A percentile compares a stretch with the other conserved stretches of the same genome.
Conservation (phyloP, 2,113 vertebrate species). For the Bos indicus region DNA sequence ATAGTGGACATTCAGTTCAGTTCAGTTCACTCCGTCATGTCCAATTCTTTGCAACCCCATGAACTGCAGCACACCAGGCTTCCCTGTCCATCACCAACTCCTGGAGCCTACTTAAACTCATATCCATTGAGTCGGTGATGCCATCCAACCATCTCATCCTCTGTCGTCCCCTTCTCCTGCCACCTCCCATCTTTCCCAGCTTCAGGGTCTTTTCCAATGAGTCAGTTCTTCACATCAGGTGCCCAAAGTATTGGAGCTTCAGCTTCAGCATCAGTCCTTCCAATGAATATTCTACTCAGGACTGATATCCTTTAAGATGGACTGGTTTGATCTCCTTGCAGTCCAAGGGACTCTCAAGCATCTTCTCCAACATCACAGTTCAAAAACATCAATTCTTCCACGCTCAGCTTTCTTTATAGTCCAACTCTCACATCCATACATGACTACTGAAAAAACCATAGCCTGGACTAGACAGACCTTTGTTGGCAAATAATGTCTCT, state of each 20-base stretch:
- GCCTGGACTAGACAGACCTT: neutral
- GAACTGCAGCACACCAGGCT: neutral
- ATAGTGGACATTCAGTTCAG: neutral
- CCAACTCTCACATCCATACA: neutral
- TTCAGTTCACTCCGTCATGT: neutral
- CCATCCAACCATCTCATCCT: neutral
- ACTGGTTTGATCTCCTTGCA: neutral
- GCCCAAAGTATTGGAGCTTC: neutral
- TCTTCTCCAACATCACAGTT: neutral
- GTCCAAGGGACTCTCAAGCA: neutral
- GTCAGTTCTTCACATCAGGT: neutral
- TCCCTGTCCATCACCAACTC: neutral
- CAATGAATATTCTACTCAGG: neutral
- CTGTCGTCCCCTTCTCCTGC: neutral
- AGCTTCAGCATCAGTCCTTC: neutral
- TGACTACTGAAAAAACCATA: neutral
- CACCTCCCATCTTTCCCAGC: neutral
- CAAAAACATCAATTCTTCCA: neutral
- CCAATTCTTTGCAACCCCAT: neutral
- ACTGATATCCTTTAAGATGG: neutral
- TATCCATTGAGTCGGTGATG: neutral
- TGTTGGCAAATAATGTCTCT: neutral
- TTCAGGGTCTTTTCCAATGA: neutral
- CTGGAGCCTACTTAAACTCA: neutral
- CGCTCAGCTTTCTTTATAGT: neutral